Base-by-base conservation (phyloP, 2,888 invertebrate species). In the Drosophila colorata region DNA sequence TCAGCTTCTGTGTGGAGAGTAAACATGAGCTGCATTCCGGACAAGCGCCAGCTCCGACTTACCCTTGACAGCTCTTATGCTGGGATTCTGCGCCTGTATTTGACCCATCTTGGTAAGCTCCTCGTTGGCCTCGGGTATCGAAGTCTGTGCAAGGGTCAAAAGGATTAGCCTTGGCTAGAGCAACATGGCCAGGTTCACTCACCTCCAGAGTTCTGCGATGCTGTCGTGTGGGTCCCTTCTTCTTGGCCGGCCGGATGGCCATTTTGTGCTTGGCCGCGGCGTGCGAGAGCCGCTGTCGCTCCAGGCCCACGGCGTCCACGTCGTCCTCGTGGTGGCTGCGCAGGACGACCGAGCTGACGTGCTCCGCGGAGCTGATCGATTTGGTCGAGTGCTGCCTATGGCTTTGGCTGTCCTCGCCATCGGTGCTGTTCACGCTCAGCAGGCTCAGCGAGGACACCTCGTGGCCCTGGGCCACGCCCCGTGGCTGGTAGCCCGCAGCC, bases 231-330 rank as follows among this genome's bases (percentile, higher is more conserved):
- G 95, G 95, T 70, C 95, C 96, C 90, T 96, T 95, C 64, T 95
- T 96, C 81, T 96, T 94, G 70, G 95, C 94, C 23, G 96, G 96
- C 47, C 95, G 93, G 64, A 96, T 95, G 49, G 96, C 95, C 94
- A 96, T 96, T 93, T 95, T 95, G 93, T 96, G 96, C 81, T 94
- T 94, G 61, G 96, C 96, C 47, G 96, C 96, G 67, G 95, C 95
- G 92, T 96, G 96, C 88, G 95, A 96, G 82, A 96, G 93, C 63
- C 95, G 95, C 44, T 90, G 89, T 35, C 89, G 89, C 33, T 90
- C 86, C 13, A 81, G 74, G 38, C 90, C 87, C 40, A 90, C 87
- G 5, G 91, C 78, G 74, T 92, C 92, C 13, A 91, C 84, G 33
- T 91, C 91, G 52, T 91, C 92, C 14, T 68, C 69, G n/a, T 43